phyloP scores from a whole-genome alignment of 1,140 invertebrate species.

The Drosophila lacertosa region DNA sequence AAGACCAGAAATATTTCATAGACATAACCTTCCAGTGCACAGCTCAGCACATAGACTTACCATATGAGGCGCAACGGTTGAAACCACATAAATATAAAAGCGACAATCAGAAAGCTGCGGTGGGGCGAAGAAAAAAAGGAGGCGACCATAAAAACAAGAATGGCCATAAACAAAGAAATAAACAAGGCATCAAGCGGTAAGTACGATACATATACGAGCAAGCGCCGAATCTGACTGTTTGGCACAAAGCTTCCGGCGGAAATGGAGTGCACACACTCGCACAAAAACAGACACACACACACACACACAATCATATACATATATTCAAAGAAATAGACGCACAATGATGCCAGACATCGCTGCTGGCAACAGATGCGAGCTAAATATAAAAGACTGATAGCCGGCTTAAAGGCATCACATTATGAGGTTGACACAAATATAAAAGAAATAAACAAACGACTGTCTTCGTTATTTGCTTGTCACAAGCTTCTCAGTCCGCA shows the following conservation, averaged over 20 bases:
- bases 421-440: conserved; percentile 67
- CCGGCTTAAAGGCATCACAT: conserved; percentile 67
- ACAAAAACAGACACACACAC: conserved; percentile 13
- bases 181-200: conserved; percentile 71
- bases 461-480: conserved; percentile 43
- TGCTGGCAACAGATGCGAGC: conserved; percentile 38
- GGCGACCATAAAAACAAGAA: conserved; percentile 52
- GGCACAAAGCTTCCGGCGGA: conserved; percentile 70
- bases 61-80: conserved; percentile 63
- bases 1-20: conserved; percentile 22
- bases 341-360: conserved; percentile 59
- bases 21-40: conserved; percentile 7
- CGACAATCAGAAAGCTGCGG: conserved; percentile 64
- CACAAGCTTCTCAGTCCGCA: conserved; percentile 26
- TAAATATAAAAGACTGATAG: conserved; percentile 69
- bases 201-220: conserved; percentile 51
- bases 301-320: conserved; percentile 11
- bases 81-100: conserved; percentile 75
- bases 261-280: conserved; percentile 53
- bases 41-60: conserved; percentile 30
- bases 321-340: conserved; percentile 46
- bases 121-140: conserved; percentile 21
- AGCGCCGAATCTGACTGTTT: conserved; percentile 50
- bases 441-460: conserved; percentile 58
- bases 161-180: conserved; percentile 79